These are phyloP conservation scores for Coryphaenoides rupestris DNA, from an alignment of 2,113 vertebrate species.

Conservation along the genomic window DNA sequence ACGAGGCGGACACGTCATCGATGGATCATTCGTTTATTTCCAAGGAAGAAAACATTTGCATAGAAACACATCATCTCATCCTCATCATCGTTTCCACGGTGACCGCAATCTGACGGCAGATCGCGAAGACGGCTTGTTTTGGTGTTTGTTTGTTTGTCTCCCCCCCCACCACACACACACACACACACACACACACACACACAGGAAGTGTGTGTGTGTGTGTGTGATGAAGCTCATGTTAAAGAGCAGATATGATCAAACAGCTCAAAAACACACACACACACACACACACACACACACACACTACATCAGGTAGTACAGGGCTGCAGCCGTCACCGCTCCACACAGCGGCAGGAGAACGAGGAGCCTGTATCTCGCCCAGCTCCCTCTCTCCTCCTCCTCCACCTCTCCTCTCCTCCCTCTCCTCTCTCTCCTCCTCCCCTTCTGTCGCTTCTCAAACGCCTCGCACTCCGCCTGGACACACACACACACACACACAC, in stretches of 20 bases:
- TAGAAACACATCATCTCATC: not conserved
- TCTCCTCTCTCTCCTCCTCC: conserved; percentile 82
- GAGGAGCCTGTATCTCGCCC: conserved; percentile 78
- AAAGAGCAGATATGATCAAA: not conserved
- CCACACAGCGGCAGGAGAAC: conserved; percentile 75
- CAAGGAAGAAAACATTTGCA: not conserved
- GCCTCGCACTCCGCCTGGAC: conserved; percentile 91
- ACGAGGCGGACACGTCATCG: not conserved
- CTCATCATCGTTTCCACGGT: too few species aligned
- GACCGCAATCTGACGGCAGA: too few species aligned
- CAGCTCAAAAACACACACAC: not conserved
- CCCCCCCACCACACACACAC: not conserved
- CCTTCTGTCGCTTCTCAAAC: conserved; percentile 92
- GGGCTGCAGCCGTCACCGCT: conserved; percentile 66
- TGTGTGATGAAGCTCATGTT: too few species aligned
- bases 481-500: conserved; percentile 10
- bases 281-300: not conserved
- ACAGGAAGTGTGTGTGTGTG: not conserved
- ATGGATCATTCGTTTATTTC: not conserved
- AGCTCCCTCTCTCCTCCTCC: conserved; percentile 65
- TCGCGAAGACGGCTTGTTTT: too few species aligned
- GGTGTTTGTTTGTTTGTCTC: too few species aligned
- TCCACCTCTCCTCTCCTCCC: conserved; percentile 78
- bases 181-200: not conserved
- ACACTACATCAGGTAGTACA: conserved; percentile 74